A percentile compares a stretch with the other conserved stretches of the same genome.
Evolutionary conservation across 2,113 vertebrate genomes (phyloP).

Genomic region (Corvus cornix): DNA sequence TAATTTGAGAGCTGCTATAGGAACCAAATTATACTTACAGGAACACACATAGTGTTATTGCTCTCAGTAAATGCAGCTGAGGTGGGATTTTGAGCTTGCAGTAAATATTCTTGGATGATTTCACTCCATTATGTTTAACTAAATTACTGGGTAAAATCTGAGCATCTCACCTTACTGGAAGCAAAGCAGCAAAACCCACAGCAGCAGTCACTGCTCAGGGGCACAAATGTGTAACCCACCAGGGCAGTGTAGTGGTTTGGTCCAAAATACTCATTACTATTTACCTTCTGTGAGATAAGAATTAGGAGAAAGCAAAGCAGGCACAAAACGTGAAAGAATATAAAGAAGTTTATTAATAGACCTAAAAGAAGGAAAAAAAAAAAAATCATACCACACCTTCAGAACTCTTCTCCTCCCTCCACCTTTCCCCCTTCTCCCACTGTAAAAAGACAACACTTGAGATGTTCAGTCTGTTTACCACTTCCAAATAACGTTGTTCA

Average conservation of each 20-base stretch:
- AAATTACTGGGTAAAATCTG: background rate
- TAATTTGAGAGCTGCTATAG: constrained; percentile 16
- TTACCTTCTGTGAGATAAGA: no score
- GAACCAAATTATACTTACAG: constrained; percentile 5
- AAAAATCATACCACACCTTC: no score
- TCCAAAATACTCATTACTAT: no score
- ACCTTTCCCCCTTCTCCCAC: no score
- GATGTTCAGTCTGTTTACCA: no score
- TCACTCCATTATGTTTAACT: constrained; percentile 1
- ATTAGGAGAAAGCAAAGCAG: no score
- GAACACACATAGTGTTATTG: background rate
- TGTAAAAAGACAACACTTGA: no score
- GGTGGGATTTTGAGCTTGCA: background rate
- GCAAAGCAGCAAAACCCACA: background rate
- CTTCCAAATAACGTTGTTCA: no score
- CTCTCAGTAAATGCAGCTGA: background rate
- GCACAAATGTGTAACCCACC: background rate
- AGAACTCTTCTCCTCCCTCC: no score
- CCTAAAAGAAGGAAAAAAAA: no score
- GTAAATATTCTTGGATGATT: constrained; percentile 1
- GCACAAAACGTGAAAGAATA: no score
- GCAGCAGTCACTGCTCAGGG: background rate
- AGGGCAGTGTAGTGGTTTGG: background rate
- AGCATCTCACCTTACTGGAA: constrained; percentile 11
- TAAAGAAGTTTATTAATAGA: no score